Base-by-base conservation (phyloP, 2,888 invertebrate species). In the Acanthosepion esculentum region DNA sequence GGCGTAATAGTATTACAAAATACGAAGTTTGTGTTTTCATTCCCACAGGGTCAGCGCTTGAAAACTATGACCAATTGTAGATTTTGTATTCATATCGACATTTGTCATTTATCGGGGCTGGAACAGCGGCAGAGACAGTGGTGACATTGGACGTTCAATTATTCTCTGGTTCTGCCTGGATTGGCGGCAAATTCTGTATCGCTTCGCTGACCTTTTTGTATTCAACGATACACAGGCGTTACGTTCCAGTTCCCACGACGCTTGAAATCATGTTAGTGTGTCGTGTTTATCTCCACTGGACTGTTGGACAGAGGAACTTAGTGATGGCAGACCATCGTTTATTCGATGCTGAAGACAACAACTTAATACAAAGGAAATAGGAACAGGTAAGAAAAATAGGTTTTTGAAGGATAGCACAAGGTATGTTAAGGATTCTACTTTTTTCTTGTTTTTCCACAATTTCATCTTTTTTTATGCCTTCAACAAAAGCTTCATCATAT, bases 31-130 rank as follows among this genome's bases (percentile, higher is more conserved):
- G n/a, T 8, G n/a, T 78, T 78, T 78, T 78, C 78, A 33, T 78
- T 78, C 78, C 78, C 78, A 78, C 78, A 78, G n/a, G n/a, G 78
- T n/a, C 33, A n/a, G 78, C 78, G 78, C 78, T n/a, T n/a, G 78
- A 12, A 78, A 78, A 78, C 78, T n/a, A 8, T 78, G 33, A 78
- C n/a, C 78, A 78, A n/a, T 78, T 78, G 33, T 78, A 78, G 78
- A 78, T 78, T 78, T 78, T 78, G 78, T 78, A 78, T 78, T 78
- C 78, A 78, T 78, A 78, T 78, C n/a, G 78, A 78, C 78, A 78
- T 78, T 78, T 78, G 78, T 78, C 78, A 78, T 78, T 78, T 78
- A n/a, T 78, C 12, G n/a, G 78, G n/a, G n/a, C 33, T 78, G 78
- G 15, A 78, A 78, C n/a, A 12, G 78, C 78, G n/a, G 20, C 78